Evolutionary conservation across 2,797 vertebrate genomes (phyloP), one percentile per base, ranked within the genome.

Genomic region (Morelia viridis): DNA sequence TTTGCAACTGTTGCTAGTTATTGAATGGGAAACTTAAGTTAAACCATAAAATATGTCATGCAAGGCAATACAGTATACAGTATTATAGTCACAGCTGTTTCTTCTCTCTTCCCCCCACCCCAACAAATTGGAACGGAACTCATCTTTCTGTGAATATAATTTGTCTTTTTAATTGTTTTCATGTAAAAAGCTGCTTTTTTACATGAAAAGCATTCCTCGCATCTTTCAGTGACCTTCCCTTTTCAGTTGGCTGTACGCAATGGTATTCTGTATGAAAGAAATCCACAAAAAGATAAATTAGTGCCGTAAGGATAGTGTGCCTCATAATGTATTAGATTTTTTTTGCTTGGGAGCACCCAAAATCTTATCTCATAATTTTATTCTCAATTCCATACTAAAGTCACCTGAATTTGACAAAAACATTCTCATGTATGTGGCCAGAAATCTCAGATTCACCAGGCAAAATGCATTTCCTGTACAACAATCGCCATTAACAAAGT

Each of bases 21-120:
- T 92, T 91, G 46, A 94, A 94, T 3, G 41, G 90, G 57, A 56
- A 15, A 87, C 57, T 46, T 68, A 85, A 94, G 76, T 58, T 93
- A 86, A 92, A 91, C 11, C 41, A 76, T 41, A 84, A 53, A 87
- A 57, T 5, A 60, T 0, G 12, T 26, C 28, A 57, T 86, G 50
- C 35, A 31, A 31, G 57, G 35, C 15, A 57, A 35, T 68, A 90
- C 46, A 65, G 12, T 46, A 41, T 68, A 90, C 35, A 76, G 12
- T 50, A 41, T 41, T 80, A 76, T 92, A 88, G 64, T 87, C 84
- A 60, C 90, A 87, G 71, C 61, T 17, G 13, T 65, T 92, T 87
- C 26, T 93, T 8, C 35, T 57, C 7, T n/a, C 80, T 94, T 8
- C 31, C 4, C 41, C 9, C 19, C 35, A 11, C 19, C 87, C 65